These are phyloP conservation scores for Garrulus glandarius DNA, from an alignment of 2,797 vertebrate genomes.

Conservation along the genomic window DNA sequence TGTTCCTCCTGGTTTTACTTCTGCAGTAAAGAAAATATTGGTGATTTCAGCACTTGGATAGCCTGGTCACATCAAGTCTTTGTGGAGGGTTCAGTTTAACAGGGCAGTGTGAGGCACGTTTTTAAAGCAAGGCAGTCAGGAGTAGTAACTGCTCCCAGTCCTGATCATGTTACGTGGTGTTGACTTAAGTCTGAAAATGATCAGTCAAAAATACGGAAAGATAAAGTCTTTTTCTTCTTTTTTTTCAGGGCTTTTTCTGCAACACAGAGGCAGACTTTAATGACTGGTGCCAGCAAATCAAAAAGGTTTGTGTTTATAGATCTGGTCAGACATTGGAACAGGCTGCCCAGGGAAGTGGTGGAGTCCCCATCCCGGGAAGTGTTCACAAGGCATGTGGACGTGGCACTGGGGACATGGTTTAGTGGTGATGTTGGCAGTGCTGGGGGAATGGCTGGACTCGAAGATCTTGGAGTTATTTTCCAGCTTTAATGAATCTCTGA, in stretches of 20 bases:
- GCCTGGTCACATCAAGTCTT: neutral
- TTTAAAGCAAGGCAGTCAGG: neutral
- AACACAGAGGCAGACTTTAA: constrained; percentile 94
- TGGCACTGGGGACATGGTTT: neutral
- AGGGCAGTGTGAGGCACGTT: neutral
- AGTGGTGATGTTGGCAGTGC: neutral
- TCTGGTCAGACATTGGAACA: neutral
- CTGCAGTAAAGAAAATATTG: neutral
- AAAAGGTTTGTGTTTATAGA: constrained; percentile 80
- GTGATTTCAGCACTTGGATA: neutral
- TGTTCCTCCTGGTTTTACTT: neutral
- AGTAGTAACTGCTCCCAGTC: neutral
- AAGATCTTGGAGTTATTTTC: neutral
- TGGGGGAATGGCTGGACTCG: neutral
- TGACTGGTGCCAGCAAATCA: constrained; percentile 93
- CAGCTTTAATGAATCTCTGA: neutral
- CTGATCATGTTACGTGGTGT: neutral
- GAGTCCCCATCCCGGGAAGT: neutral
- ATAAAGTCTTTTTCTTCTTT: neutral
- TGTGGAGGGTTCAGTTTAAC: neutral
- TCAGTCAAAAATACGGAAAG: neutral
- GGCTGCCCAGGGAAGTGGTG: neutral
- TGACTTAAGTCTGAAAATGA: neutral
- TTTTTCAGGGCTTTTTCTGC: constrained; percentile 92
- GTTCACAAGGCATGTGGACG: neutral